Conservation (phyloP, 2,797 vertebrate species). For the Novumbra hubbsi region DNA sequence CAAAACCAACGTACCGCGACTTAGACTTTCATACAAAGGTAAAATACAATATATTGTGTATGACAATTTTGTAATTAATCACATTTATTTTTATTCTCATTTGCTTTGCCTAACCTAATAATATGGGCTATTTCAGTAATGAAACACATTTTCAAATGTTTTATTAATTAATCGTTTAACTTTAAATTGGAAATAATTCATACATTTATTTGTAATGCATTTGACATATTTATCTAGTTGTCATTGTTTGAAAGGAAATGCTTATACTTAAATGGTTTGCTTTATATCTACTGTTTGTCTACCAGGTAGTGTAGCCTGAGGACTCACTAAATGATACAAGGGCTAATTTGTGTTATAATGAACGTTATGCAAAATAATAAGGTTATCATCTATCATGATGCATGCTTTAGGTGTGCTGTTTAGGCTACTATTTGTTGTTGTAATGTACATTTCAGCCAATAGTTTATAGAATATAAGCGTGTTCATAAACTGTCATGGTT, state of each 20-base stretch:
- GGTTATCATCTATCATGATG: background rate
- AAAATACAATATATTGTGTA: constrained; percentile 9
- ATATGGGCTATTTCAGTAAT: constrained; percentile 1
- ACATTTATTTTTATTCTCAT: background rate
- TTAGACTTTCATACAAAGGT: constrained; percentile 79
- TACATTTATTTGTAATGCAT: background rate
- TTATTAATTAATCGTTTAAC: constrained; percentile 3
- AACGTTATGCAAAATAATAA: background rate
- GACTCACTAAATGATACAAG: background rate
- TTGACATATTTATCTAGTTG: background rate
- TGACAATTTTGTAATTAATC: background rate
- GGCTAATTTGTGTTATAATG: background rate
- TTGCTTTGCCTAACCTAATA: background rate
- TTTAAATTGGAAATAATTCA: background rate
- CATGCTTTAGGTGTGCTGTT: background rate
- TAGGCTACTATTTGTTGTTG: background rate
- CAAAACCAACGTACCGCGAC: constrained; percentile 72
- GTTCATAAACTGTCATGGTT: background rate
- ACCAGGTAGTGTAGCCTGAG: too few relatives aligned
- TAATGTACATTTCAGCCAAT: background rate
- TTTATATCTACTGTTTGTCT: too few relatives aligned
- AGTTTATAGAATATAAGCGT: background rate
- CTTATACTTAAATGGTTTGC: too few relatives aligned
- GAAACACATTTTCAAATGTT: background rate
- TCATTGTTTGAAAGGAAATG: background rate